Conservation (phyloP, 2,797 vertebrate species). For the Tragelaphus eurycerus region DNA sequence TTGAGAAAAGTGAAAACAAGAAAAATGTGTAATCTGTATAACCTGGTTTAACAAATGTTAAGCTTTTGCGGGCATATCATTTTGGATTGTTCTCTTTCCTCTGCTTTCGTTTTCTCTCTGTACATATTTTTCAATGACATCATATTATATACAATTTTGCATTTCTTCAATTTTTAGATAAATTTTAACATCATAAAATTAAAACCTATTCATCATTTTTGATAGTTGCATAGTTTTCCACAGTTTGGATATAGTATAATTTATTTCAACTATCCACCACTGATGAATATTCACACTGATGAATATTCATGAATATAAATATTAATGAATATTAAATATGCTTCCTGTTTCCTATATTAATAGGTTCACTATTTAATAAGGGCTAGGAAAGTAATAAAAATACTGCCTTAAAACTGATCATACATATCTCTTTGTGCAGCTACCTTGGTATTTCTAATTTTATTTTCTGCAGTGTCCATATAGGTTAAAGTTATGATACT, state of each 20-base stretch:
- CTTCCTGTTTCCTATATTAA: not conserved
- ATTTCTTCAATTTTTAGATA: not conserved
- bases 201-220: not conserved
- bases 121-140: not conserved
- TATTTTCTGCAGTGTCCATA: not conserved
- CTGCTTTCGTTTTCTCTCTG: not conserved
- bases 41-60: not conserved
- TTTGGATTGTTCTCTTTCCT: not conserved
- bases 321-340: not conserved
- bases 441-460: not conserved
- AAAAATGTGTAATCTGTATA: not conserved
- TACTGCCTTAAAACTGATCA: not conserved
- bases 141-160: not conserved
- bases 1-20: constrained; percentile 14
- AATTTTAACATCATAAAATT: not conserved
- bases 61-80: not conserved
- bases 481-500: not conserved
- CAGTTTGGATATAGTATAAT: not conserved
- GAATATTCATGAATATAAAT: no score
- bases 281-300: not conserved
- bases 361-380: not conserved
- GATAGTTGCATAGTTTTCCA: not conserved
- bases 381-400: not conserved
- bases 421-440: not conserved
- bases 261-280: not conserved